Conservation (phyloP, 2,888 invertebrate species). For the Pseudanteris insignis region DNA sequence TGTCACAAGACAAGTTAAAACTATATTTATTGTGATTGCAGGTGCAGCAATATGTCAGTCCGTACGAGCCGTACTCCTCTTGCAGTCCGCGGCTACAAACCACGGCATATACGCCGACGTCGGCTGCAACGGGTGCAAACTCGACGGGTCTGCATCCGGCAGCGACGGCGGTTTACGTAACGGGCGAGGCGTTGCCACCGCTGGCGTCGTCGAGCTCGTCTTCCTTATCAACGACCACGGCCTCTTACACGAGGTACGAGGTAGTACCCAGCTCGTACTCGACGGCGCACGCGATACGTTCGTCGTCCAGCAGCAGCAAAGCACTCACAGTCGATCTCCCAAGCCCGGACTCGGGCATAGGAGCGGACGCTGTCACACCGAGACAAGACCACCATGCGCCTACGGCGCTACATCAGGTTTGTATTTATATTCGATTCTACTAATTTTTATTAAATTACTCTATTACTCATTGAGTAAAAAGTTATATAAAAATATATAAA, state of each 20-base stretch:
- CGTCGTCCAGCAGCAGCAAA: conserved; percentile 64
- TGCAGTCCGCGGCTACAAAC: conserved; percentile 64
- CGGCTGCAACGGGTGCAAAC: conserved; percentile 53
- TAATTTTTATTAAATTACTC: no score
- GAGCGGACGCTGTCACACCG: conserved; percentile 91
- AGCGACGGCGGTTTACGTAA: conserved; percentile 71
- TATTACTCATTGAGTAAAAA: no score
- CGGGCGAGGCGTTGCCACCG: conserved; percentile 66
- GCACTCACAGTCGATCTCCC: conserved; percentile 94
- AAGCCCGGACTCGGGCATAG: conserved; percentile 95
- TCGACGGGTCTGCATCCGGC: conserved; percentile 60
- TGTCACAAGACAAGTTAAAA: no score
- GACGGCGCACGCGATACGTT: conserved; percentile 63
- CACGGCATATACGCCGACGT: conserved; percentile 57
- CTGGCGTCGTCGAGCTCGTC: conserved; percentile 71
- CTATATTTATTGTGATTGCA: conserved; percentile 28
- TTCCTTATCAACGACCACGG: conserved; percentile 70
- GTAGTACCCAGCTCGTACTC: conserved; percentile 64
- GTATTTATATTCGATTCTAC: conserved; percentile 62
- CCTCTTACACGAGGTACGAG: conserved; percentile 65
- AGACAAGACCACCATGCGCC: conserved; percentile 69
- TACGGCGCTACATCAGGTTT: conserved; percentile 89
- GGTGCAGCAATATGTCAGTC: conserved; percentile 63
- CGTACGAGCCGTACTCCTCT: conserved; percentile 63
- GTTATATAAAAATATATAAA: no score